Conservation (phyloP, 2,888 invertebrate genomes). For the Synanthedon tipuliformis region DNA sequence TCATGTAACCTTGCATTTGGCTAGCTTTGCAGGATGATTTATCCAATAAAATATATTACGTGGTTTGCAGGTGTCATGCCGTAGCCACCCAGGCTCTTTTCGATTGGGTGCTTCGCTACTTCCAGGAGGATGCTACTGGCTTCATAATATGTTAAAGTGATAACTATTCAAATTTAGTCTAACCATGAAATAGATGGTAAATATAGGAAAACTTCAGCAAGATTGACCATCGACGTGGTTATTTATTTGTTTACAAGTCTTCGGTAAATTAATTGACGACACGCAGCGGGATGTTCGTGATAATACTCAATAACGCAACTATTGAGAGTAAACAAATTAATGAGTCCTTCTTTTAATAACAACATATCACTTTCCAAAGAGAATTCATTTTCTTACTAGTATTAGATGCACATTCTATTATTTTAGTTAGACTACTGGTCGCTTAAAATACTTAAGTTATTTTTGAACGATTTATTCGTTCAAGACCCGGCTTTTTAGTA, state of each 20-base stretch:
- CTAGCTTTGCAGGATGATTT: too few relatives aligned
- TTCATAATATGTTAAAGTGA: slow-evolving; percentile 38
- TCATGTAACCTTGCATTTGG: too few relatives aligned
- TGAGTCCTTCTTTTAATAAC: background rate
- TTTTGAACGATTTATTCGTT: too few relatives aligned
- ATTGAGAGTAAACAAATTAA: background rate
- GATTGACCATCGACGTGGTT: background rate
- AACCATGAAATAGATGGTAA: too few relatives aligned
- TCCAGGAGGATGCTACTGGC: slow-evolving; percentile 74
- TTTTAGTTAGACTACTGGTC: too few relatives aligned
- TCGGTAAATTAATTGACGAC: slow-evolving; percentile 2
- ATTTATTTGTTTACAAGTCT: slow-evolving; percentile 5
- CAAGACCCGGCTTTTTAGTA: too few relatives aligned
- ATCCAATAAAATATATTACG: too few relatives aligned
- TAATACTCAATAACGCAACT: slow-evolving; percentile 1
- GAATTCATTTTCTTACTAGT: background rate
- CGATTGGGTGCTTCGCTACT: slow-evolving; percentile 87
- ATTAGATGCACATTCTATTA: too few relatives aligned
- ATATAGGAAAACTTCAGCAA: too few relatives aligned
- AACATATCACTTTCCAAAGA: background rate
- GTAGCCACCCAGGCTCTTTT: slow-evolving; percentile 85
- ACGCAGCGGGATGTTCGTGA: slow-evolving; percentile 2
- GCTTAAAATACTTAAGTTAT: too few relatives aligned
- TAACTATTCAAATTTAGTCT: too few relatives aligned
- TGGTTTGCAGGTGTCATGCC: too few relatives aligned